phyloP scores from a whole-genome alignment of 2,113 vertebrate species.

The Plectropomus leopardus region DNA sequence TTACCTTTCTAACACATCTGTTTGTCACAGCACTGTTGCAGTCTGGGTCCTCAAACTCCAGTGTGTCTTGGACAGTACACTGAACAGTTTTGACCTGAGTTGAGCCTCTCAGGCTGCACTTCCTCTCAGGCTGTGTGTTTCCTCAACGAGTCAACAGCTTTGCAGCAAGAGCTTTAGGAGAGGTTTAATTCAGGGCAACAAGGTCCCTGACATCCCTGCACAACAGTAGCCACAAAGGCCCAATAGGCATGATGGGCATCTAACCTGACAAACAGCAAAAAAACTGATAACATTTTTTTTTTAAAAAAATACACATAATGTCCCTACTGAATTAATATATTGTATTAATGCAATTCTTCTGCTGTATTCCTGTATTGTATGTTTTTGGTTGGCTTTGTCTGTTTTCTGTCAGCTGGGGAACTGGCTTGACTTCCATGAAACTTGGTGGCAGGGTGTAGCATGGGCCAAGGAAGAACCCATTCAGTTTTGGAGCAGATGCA shows the following conservation, averaged over 20 bases:
- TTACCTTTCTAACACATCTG: constrained; percentile 11
- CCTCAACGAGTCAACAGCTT: constrained; percentile 2
- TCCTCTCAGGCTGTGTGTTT: constrained; percentile 2
- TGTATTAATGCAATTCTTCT: background rate
- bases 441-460: no score
- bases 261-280: constrained; percentile 8
- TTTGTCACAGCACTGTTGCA: background rate
- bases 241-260: background rate
- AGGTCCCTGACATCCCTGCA: constrained; percentile 1
- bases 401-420: no score
- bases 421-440: no score
- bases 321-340: background rate
- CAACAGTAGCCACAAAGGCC: background rate
- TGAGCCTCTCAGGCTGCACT: constrained; percentile 10
- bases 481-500: no score
- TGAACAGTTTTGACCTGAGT: background rate
- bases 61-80: constrained; percentile 7
- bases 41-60: background rate
- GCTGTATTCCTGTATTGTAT: background rate
- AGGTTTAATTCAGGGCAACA: constrained; percentile 27
- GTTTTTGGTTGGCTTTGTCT: no score
- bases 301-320: background rate
- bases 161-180: background rate
- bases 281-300: constrained; percentile 4
- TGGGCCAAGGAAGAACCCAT: no score